phyloP scores from a whole-genome alignment of 1,140 invertebrate genomes.

The Drosophila pruinosa region DNA sequence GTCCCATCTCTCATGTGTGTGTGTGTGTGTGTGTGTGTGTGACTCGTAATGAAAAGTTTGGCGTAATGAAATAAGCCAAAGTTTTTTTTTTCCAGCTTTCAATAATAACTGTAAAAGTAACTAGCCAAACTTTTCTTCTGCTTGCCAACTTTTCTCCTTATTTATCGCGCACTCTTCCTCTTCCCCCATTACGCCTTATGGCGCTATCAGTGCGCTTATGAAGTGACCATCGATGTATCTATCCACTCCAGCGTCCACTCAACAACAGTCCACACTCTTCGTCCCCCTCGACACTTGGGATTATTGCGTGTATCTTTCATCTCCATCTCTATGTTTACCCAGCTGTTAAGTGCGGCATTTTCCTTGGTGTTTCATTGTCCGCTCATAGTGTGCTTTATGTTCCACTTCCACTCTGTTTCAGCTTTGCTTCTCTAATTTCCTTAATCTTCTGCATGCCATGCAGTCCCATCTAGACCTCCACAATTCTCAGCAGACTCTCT shows the following conservation, averaged over 20 bases:
- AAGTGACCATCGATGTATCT: slow-evolving; percentile 61
- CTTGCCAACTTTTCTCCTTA: slow-evolving; percentile 12
- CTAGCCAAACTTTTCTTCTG: slow-evolving; percentile 66
- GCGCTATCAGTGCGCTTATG: slow-evolving; percentile 65
- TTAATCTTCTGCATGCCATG: neutral
- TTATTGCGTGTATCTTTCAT: neutral
- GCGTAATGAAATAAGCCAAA: slow-evolving; percentile 80
- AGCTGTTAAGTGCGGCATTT: neutral
- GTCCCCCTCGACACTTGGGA: neutral
- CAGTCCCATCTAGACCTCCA: too few species aligned
- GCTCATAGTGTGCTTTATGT: neutral
- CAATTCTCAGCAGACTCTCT: too few species aligned
- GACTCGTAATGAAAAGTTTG: slow-evolving; percentile 72
- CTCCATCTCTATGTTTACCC: too few species aligned
- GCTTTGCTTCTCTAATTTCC: neutral
- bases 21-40: neutral
- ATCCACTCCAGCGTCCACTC: neutral
- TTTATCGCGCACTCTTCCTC: neutral
- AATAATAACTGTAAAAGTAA: slow-evolving; percentile 80
- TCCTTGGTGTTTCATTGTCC: neutral
- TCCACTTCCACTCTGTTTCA: neutral
- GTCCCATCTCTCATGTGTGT: slow-evolving; percentile 8
- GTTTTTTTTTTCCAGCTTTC: slow-evolving; percentile 70
- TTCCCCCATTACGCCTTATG: too few species aligned
- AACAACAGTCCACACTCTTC: neutral